Percentiles rank a stretch among this genome's conserved stretches.
Conservation (phyloP, 2,113 vertebrate species). For the Tenrec ecaudatus region DNA sequence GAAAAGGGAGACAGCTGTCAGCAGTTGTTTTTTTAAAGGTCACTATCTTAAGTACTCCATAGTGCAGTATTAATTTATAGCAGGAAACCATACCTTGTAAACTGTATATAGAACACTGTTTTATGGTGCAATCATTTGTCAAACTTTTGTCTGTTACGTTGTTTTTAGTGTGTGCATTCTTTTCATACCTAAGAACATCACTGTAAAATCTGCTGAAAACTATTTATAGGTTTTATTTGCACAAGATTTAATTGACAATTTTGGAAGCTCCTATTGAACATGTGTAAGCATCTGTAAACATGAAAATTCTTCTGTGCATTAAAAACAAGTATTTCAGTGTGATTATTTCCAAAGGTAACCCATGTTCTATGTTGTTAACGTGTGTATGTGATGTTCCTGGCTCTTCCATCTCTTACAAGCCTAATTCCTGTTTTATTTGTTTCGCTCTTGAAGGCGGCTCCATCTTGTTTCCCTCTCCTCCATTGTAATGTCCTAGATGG, state of each 20-base stretch:
- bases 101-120: conserved; percentile 91
- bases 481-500: conserved; percentile 69
- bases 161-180: conserved; percentile 84
- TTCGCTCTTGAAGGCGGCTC: conserved; percentile 80
- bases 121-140: conserved; percentile 90
- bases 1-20: conserved; percentile 82
- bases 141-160: conserved; percentile 86
- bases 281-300: conserved; percentile 82
- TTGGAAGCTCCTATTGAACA: conserved; percentile 83
- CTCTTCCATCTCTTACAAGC: conserved; percentile 75
- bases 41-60: conserved; percentile 66
- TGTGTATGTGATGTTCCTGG: conserved; percentile 82
- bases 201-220: conserved; percentile 88
- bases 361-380: conserved; percentile 80
- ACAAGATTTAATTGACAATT: conserved; percentile 83
- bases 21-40: conserved; percentile 87
- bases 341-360: conserved; percentile 86
- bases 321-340: conserved; percentile 82
- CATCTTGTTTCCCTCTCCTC: conserved; percentile 42
- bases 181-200: conserved; percentile 88
- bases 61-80: conserved; percentile 91
- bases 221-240: conserved; percentile 89
- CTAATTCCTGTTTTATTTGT: conserved; percentile 71
- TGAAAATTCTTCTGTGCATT: conserved; percentile 80
- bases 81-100: conserved; percentile 88